These are phyloP conservation scores for Ambastaia sidthimunki DNA, from an alignment of 2,797 vertebrate genomes.

Conservation along the genomic window DNA sequence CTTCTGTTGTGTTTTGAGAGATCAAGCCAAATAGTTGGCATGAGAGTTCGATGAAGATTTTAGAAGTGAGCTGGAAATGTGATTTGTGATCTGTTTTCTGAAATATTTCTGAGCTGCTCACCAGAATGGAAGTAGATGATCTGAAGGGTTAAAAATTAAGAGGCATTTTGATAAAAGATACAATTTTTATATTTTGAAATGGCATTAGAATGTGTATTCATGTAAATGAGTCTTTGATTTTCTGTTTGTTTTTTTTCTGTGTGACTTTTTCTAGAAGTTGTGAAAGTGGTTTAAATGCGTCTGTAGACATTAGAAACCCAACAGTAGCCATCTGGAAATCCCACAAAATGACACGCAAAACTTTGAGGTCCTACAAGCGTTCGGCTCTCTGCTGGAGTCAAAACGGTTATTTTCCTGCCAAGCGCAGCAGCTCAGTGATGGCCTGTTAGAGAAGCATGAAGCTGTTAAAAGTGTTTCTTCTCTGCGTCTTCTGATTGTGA, in stretches of 20 bases:
- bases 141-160: no score
- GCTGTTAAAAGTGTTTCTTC: conserved; percentile 25
- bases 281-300: neutral
- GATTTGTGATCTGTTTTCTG: neutral
- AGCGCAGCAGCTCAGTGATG: neutral
- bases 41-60: neutral
- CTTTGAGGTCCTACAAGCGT: neutral
- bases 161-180: no score
- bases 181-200: no score
- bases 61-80: neutral
- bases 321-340: conserved; percentile 19
- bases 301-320: neutral
- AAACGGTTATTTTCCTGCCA: neutral
- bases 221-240: no score
- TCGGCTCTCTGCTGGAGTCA: neutral
- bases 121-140: no score
- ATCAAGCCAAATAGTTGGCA: neutral
- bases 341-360: neutral
- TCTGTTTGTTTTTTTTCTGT: no score
- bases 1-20: neutral
- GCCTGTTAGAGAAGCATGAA: conserved; percentile 35
- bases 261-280: neutral
- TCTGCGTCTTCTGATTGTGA: conserved; percentile 29
- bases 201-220: no score
- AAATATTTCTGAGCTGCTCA: neutral